A percentile compares a stretch with the other conserved stretches of the same genome.
Evolutionary conservation across 2,888 invertebrate species (phyloP).

Genomic region (Teleiodes luculella): DNA sequence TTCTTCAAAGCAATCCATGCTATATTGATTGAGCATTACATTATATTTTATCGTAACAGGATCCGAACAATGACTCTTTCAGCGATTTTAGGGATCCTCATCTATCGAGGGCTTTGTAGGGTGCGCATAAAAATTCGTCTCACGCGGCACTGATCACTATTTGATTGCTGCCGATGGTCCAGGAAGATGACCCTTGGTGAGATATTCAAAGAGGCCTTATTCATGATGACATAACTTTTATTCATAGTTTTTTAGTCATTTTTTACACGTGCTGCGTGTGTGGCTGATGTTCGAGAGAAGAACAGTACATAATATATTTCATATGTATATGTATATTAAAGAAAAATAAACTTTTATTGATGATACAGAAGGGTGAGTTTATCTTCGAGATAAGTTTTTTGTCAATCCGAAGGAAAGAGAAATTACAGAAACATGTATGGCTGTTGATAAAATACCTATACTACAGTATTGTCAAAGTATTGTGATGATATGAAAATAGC

Average conservation of each 20-base stretch:
- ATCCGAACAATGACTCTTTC: conserved; percentile 19
- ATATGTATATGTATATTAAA: neutral
- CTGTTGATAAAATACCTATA: too few species aligned
- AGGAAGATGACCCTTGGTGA: conserved; percentile 27
- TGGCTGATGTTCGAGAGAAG: too few species aligned
- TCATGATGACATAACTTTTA: neutral
- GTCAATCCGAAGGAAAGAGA: too few species aligned
- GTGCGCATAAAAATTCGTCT: conserved; percentile 62
- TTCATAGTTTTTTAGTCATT: neutral
- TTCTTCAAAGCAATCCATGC: neutral
- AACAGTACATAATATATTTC: too few species aligned
- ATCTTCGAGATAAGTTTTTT: too few species aligned
- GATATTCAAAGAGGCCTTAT: too few species aligned
- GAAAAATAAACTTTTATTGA: neutral
- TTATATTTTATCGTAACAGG: conserved; percentile 3
- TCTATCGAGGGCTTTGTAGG: conserved; percentile 56
- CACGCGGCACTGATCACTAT: conserved; percentile 66
- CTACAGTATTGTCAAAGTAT: too few species aligned
- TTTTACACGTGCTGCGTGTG: neutral
- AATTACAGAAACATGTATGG: too few species aligned
- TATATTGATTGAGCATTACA: neutral
- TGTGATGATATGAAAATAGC: too few species aligned
- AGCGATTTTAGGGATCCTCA: conserved; percentile 30
- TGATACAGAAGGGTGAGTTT: too few species aligned
- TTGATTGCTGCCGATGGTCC: conserved; percentile 58